phyloP scores from a whole-genome alignment of 2,888 invertebrate genomes.

The Allygus modestus region DNA sequence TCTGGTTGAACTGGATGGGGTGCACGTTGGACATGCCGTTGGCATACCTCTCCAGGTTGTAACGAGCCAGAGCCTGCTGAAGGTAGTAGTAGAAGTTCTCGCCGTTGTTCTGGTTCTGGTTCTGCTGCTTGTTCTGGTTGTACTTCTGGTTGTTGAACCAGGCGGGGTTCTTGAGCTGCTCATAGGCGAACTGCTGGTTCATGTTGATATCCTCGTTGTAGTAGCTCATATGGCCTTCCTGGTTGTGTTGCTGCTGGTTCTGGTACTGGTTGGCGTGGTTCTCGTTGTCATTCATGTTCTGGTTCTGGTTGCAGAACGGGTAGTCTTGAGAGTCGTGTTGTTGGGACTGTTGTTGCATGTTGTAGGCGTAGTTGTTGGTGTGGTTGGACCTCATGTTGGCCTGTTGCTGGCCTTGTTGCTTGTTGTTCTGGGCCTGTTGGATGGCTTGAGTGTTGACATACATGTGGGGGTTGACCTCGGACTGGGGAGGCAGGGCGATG shows the following conservation, averaged over 20 bases:
- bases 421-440: constrained; percentile 44
- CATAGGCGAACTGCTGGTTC: constrained; percentile 79
- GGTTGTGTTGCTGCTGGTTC: constrained; percentile 71
- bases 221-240: constrained; percentile 81
- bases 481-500: constrained; percentile 78
- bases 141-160: constrained; percentile 65
- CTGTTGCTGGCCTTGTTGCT: constrained; percentile 53
- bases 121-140: constrained; percentile 58
- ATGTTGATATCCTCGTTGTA: constrained; percentile 83
- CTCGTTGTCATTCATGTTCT: constrained; percentile 33
- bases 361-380: constrained; percentile 66
- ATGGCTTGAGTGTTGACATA: constrained; percentile 70
- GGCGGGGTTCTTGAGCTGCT: constrained; percentile 80
- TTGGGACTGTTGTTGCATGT: constrained; percentile 60
- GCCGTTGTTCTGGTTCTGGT: constrained; percentile 64
- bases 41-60: constrained; percentile 75
- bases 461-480: constrained; percentile 76
- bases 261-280: constrained; percentile 62
- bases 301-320: constrained; percentile 34
- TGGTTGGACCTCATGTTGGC: constrained; percentile 65
- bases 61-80: constrained; percentile 83
- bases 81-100: constrained; percentile 77
- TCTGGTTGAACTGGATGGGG: constrained; percentile 75
- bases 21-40: constrained; percentile 76
- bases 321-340: constrained; percentile 75